phyloP scores from a whole-genome alignment of 1,140 invertebrate species.

The Apis florea region DNA sequence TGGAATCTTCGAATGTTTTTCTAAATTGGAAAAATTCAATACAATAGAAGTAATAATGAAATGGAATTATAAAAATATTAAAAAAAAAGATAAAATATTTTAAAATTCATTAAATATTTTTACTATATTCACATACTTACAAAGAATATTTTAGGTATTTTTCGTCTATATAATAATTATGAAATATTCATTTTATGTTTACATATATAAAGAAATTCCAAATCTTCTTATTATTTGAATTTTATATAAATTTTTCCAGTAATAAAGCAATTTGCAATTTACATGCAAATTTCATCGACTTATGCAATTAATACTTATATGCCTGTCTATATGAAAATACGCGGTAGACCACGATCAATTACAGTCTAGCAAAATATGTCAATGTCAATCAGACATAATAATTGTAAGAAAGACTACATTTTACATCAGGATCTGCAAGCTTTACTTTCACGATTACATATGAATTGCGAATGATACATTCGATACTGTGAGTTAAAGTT shows the following conservation, averaged over 20 bases:
- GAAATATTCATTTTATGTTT: background rate
- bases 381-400: constrained; percentile 2
- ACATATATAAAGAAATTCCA: background rate
- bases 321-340: background rate
- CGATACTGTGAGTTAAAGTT: background rate
- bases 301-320: background rate
- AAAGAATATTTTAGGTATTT: background rate
- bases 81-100: too few relatives aligned
- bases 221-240: background rate
- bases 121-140: background rate
- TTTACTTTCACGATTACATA: background rate
- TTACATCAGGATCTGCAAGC: background rate
- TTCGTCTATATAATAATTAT: background rate
- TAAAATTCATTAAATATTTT: too few relatives aligned
- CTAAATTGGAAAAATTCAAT: too few relatives aligned
- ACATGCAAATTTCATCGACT: background rate
- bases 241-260: background rate
- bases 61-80: too few relatives aligned
- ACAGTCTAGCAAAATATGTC: background rate
- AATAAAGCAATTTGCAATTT: background rate
- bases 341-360: background rate
- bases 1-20: too few relatives aligned
- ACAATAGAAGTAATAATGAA: too few relatives aligned
- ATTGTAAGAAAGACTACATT: background rate
- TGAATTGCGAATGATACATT: background rate